These are phyloP conservation scores for Bombylius major DNA, from an alignment of 2,888 invertebrate genomes.

Conservation along the genomic window DNA sequence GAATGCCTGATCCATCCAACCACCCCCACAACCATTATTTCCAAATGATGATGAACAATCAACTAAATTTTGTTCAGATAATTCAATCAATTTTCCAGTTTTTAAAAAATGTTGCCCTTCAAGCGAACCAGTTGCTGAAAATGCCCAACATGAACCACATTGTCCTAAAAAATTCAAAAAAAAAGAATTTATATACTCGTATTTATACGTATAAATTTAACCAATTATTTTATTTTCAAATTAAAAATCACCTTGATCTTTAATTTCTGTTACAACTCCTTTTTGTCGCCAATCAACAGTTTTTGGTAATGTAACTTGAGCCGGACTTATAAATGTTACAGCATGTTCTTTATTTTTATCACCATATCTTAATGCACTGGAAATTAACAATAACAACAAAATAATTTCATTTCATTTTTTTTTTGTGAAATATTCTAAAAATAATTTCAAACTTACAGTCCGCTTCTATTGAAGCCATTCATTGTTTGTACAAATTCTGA, in stretches of 20 bases:
- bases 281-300: slow-evolving; percentile 71
- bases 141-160: slow-evolving; percentile 90
- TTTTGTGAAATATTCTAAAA: neutral
- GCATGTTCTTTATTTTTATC: slow-evolving; percentile 18
- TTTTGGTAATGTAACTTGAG: slow-evolving; percentile 54
- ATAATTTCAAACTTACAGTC: neutral
- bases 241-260: slow-evolving; percentile 66
- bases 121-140: slow-evolving; percentile 82
- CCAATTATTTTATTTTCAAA: slow-evolving; percentile 30
- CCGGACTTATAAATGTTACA: slow-evolving; percentile 30
- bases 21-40: slow-evolving; percentile 81
- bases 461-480: slow-evolving; percentile 47
- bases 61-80: slow-evolving; percentile 85
- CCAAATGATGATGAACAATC: slow-evolving; percentile 76
- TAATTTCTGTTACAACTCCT: slow-evolving; percentile 77
- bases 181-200: no score
- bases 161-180: slow-evolving; percentile 31
- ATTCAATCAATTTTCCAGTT: slow-evolving; percentile 59
- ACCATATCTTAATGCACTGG: no score
- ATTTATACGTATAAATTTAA: slow-evolving; percentile 33
- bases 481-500: slow-evolving; percentile 61
- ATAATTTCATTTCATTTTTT: slow-evolving; percentile 18
- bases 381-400: neutral
- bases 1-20: slow-evolving; percentile 68
- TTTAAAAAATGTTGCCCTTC: slow-evolving; percentile 83